phyloP scores from a whole-genome alignment of 2,797 vertebrate genomes.

The Oreochromis mossambicus region DNA sequence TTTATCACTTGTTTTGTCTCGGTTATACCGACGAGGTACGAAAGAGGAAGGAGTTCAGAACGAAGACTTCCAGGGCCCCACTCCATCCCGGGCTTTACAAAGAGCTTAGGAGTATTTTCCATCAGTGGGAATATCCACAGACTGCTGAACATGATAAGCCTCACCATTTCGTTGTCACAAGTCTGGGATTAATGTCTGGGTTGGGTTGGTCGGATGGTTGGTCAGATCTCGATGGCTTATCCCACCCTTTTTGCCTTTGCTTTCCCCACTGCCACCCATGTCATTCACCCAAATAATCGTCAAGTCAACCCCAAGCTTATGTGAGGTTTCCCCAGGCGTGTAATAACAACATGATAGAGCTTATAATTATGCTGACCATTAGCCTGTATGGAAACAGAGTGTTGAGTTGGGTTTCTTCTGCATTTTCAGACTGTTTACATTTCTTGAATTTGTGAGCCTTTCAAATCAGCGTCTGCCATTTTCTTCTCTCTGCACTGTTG shows the following conservation, averaged over 20 bases:
- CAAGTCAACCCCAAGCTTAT: conserved; percentile 46
- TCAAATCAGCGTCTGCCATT: neutral
- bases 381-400: conserved; percentile 14
- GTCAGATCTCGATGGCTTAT: conserved; percentile 5
- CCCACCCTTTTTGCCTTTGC: conserved; percentile 30
- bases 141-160: conserved; percentile 46
- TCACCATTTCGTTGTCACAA: conserved; percentile 32
- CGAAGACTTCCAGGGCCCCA: neutral
- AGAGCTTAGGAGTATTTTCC: conserved; percentile 1
- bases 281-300: conserved; percentile 41
- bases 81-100: neutral
- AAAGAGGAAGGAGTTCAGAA: neutral
- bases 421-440: neutral
- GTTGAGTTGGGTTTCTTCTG: conserved; percentile 19
- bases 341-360: conserved; percentile 15
- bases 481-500: neutral
- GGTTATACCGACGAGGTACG: neutral
- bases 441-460: neutral
- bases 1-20: conserved; percentile 15
- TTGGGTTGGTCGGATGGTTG: conserved; percentile 16
- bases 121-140: conserved; percentile 12
- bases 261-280: conserved; percentile 44
- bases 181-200: conserved; percentile 49
- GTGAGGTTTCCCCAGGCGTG: conserved; percentile 37
- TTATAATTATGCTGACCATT: conserved; percentile 53